Conservation (phyloP, 2,888 invertebrate genomes). For the Stratiomys singularior region DNA sequence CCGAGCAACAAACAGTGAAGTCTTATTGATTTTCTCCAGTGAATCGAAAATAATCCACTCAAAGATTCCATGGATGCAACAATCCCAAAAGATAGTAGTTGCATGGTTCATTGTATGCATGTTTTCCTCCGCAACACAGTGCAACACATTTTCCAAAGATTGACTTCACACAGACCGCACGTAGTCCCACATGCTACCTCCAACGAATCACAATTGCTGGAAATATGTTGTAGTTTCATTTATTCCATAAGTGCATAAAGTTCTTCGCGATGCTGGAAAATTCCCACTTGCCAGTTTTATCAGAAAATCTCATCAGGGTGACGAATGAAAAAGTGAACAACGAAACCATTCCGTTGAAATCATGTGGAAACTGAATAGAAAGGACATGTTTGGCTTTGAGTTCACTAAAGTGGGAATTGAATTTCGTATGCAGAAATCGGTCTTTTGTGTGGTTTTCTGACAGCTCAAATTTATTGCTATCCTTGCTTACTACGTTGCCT, state of each 20-base stretch:
- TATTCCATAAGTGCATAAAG: constrained; percentile 21
- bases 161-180: background rate
- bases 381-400: constrained; percentile 21
- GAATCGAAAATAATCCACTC: too few relatives aligned
- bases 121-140: background rate
- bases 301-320: constrained; percentile 35
- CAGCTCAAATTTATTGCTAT: constrained; percentile 31
- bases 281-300: constrained; percentile 5
- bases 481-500: background rate
- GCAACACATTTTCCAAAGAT: background rate
- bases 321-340: constrained; percentile 25
- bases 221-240: background rate
- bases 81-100: too few relatives aligned
- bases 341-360: background rate
- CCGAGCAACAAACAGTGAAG: too few relatives aligned
- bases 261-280: background rate
- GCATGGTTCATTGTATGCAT: too few relatives aligned
- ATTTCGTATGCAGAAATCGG: constrained; percentile 45
- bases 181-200: background rate
- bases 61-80: too few relatives aligned
- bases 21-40: too few relatives aligned
- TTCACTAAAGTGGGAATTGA: constrained; percentile 37
- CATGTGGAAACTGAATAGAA: background rate
- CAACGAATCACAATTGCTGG: background rate
- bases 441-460: constrained; percentile 40